A percentile compares a stretch with the other conserved stretches of the same genome.
Evolutionary conservation across 2,888 invertebrate species (phyloP).

Genomic region (Eilema griseolum): DNA sequence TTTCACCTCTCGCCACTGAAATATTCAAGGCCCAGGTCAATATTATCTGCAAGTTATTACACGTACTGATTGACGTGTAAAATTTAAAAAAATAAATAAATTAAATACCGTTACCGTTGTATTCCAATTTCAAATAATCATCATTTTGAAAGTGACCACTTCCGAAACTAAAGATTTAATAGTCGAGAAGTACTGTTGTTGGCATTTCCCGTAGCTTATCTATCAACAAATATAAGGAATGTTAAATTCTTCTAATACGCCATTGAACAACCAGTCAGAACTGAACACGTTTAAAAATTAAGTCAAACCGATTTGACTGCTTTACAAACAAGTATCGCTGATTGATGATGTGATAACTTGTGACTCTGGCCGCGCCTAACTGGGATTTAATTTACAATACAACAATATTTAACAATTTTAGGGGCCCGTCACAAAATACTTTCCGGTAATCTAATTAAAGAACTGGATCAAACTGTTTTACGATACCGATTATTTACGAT

Average conservation of each 20-base stretch:
- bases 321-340: slow-evolving; percentile 41
- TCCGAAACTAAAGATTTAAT: slow-evolving; percentile 2
- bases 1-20: too few relatives aligned
- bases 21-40: too few relatives aligned
- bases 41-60: too few relatives aligned
- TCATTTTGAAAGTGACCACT: not conserved
- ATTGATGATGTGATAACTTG: slow-evolving; percentile 56
- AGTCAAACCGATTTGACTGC: slow-evolving; percentile 38
- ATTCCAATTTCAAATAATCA: not conserved
- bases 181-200: not conserved
- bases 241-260: slow-evolving; percentile 14
- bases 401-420: slow-evolving; percentile 22
- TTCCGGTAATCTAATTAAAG: not conserved
- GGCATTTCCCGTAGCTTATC: slow-evolving; percentile 13
- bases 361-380: slow-evolving; percentile 45
- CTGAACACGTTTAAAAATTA: slow-evolving; percentile 25
- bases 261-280: slow-evolving; percentile 15
- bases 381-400: slow-evolving; percentile 58
- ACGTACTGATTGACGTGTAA: too few relatives aligned
- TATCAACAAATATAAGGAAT: slow-evolving; percentile 14
- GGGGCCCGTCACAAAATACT: slow-evolving; percentile 3
- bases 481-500: not conserved
- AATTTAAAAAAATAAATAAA: too few relatives aligned
- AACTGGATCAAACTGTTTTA: not conserved
- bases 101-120: too few relatives aligned